These are phyloP conservation scores for Sycophila sp. DNA, from an alignment of 1,140 invertebrate genomes.

Conservation along the genomic window DNA sequence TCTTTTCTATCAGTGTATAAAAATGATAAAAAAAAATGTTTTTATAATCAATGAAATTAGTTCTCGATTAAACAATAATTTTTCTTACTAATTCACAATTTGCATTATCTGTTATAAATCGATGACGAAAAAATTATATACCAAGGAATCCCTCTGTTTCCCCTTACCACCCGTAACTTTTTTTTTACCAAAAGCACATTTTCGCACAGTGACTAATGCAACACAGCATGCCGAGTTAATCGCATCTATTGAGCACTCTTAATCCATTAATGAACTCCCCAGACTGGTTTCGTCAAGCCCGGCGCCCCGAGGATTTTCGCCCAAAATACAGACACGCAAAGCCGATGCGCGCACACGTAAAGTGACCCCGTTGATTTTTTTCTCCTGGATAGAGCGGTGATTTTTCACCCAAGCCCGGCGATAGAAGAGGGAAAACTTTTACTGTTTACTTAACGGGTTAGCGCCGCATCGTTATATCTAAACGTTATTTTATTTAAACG, in stretches of 20 bases:
- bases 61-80: no score
- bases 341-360: not conserved
- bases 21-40: no score
- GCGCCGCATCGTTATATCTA: no score
- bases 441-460: no score
- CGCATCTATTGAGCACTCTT: slow-evolving; percentile 55
- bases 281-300: slow-evolving; percentile 48
- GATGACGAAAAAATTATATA: slow-evolving; percentile 13
- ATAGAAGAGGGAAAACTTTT: not conserved
- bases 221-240: slow-evolving; percentile 46
- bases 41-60: no score
- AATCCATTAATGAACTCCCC: slow-evolving; percentile 60
- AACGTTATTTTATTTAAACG: no score
- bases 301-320: slow-evolving; percentile 5
- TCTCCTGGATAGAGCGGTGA: not conserved
- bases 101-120: no score
- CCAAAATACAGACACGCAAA: not conserved
- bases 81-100: no score
- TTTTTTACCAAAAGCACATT: no score
- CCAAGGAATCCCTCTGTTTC: no score
- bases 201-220: not conserved
- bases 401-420: not conserved
- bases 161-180: no score
- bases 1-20: no score
- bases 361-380: not conserved